Conservation (phyloP, 2,888 invertebrate genomes). For the Drosophila demipolita region DNA sequence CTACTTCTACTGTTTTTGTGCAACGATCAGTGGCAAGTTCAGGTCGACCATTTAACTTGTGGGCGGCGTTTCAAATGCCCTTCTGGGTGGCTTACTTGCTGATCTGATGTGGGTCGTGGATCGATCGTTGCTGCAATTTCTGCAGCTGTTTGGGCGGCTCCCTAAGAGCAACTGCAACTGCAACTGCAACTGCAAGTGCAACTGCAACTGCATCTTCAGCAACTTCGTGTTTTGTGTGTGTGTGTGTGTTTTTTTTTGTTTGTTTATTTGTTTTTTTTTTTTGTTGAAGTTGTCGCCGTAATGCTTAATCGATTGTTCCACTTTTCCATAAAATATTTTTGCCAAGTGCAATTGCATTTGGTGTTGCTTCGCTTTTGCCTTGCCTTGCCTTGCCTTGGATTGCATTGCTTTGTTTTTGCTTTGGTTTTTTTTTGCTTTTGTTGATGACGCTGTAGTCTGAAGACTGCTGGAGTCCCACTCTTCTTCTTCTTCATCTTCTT, state of each 20-base stretch:
- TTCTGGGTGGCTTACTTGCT: constrained; percentile 16
- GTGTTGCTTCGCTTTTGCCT: constrained; percentile 30
- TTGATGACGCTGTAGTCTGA: constrained; percentile 11
- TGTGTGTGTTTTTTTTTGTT: background rate
- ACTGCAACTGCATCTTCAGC: background rate
- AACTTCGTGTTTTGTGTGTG: background rate
- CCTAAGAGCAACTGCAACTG: constrained; percentile 2
- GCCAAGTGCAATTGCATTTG: constrained; percentile 78
- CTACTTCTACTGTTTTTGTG: background rate
- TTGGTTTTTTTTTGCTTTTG: background rate
- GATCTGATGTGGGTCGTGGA: background rate
- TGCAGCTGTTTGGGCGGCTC: constrained; percentile 6
- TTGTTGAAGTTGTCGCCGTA: constrained; percentile 60
- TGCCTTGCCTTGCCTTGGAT: background rate
- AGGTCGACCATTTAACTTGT: background rate
- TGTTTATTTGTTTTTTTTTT: constrained; percentile 17
- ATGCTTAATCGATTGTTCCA: constrained; percentile 82
- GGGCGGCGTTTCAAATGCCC: constrained; percentile 28
- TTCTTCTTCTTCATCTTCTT: background rate
- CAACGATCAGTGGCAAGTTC: constrained; percentile 33
- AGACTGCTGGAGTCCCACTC: background rate
- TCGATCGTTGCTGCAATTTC: background rate
- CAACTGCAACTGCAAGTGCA: background rate
- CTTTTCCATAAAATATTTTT: constrained; percentile 83
- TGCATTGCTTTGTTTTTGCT: background rate